Base-by-base conservation (phyloP, 2,888 invertebrate genomes). In the Halocaridina rubra region DNA sequence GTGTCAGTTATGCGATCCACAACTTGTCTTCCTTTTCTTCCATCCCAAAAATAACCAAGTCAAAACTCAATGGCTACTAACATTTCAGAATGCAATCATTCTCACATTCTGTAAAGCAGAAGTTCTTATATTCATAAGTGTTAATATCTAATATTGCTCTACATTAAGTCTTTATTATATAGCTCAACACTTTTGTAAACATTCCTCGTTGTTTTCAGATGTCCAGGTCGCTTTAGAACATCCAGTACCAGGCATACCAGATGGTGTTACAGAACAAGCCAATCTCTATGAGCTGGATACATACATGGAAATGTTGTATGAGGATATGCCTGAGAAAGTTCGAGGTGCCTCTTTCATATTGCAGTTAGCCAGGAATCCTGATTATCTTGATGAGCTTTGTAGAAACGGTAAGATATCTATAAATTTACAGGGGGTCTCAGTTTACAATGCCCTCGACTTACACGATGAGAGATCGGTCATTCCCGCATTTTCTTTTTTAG, bases 231-330 rank as follows among this genome's bases (percentile, higher is more conserved):
- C 77, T 64, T 53, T 84, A 1, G 77, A 84, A 10, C 79, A 80
- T 10, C 80, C 84, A 27, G 24, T 57, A 46, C 72, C 85, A n/a
- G 86, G 77, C 22, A 46, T 79, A 19, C 80, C 88, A 7, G 89
- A 89, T 59, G 89, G 88, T 16, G 89, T 88, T 1, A 88, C 89
- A 32, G 89, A 91, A 86, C 91, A 92, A 90, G 93, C 94, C 29
- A 93, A 95, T 88, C 94, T 98, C 88, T 95, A 95, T 90, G 94
- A 95, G 90, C 93, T 98, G 88, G 97, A 98, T 90, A 96, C 95
- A 89, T 99, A 99, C 92, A 95, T 99, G 80, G 99, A 99, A 91
- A 92, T 98, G 88, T 92, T 99, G 24, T 99, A 99, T 91, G 99
- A 99, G 92, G 98, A 98, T 89, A 89, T 92, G 19, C 90, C 91